Conservation (phyloP, 2,797 vertebrate species). For the Brachyalestes nurse region DNA sequence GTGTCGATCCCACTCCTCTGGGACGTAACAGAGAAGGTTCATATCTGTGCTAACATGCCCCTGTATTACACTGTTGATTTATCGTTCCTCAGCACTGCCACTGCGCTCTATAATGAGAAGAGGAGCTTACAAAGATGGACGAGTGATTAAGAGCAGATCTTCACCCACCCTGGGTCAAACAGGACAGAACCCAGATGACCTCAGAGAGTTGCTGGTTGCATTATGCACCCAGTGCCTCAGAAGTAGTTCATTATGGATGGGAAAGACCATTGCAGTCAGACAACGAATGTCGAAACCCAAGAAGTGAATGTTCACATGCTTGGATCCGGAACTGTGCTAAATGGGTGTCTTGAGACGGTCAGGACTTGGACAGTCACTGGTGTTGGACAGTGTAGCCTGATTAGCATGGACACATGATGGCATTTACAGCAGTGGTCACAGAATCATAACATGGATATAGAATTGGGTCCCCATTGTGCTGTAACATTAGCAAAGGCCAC, state of each 20-base stretch:
- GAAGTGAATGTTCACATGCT: slow-evolving; percentile 19
- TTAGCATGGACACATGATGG: slow-evolving; percentile 27
- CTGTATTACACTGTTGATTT: slow-evolving; percentile 77
- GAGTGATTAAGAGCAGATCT: slow-evolving; percentile 78
- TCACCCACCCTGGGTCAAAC: slow-evolving; percentile 62
- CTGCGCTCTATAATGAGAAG: slow-evolving; percentile 75
- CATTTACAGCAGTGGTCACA: slow-evolving; percentile 15
- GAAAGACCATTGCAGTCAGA: slow-evolving; percentile 26
- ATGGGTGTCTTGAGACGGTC: slow-evolving; percentile 4
- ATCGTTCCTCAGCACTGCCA: slow-evolving; percentile 69
- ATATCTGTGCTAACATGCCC: slow-evolving; percentile 63
- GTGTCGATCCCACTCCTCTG: slow-evolving; percentile 53
- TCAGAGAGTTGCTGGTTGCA: slow-evolving; percentile 44
- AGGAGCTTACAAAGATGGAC: slow-evolving; percentile 73
- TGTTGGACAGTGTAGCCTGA: slow-evolving; percentile 19
- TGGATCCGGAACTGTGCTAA: slow-evolving; percentile 1
- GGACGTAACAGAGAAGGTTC: slow-evolving; percentile 69
- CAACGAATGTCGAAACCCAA: slow-evolving; percentile 4
- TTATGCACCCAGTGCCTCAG: slow-evolving; percentile 41
- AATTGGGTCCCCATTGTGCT: slow-evolving; percentile 63
- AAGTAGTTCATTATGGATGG: slow-evolving; percentile 34
- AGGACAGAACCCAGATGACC: slow-evolving; percentile 62
- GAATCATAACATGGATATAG: slow-evolving; percentile 51
- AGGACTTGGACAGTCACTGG: background rate
- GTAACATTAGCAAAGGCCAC: slow-evolving; percentile 68